Evolutionary conservation across 1,140 invertebrate species (phyloP), one percentile per base, ranked within the genome.

Genomic region (Lerema accius): DNA sequence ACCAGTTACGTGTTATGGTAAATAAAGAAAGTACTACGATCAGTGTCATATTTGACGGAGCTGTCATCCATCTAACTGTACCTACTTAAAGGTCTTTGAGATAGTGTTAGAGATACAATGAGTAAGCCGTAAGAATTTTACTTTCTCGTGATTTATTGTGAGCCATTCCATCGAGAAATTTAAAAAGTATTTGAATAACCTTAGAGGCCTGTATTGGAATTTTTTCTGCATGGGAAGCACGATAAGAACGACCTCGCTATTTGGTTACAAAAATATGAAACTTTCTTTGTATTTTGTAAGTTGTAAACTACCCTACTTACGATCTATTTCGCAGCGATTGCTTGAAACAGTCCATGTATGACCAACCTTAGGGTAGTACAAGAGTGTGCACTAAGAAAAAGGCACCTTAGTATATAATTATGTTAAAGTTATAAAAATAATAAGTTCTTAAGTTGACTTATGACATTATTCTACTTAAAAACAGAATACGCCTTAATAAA

Each of bases 1-100:
- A 53, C 46, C 45, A 46, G 55, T 63, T 39, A 59, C 63, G 37
- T 46, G 55, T 69, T 66, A 63, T 61, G 40, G 67, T 65, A 62
- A 55, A 64, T 51, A 32, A 49, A 49, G 23, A 49, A 49, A 49
- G 46, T 49, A 14, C 23, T 11, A 4, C 32, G 46, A 26, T 28
- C 11, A 19, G 46, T 49, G 46, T 49, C 46, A 32, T 32, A 13
- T 32, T 49, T 49, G 46, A 49, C 28, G 45, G 45, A 49, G 26
- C 46, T 49, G 46, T 49, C 46, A 14, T 10, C 46, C 15, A 49
- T 32, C 26, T 49, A 32, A 46, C 45, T 26, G 45, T n/a, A n/a
- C n/a, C n/a, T 49, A 49, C 14, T 49, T 32, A 32, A 49, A 26
- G 26, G 26, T 49, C 46, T 49, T 13, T 48, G 19, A 48, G 11